A percentile compares a stretch with the other conserved stretches of the same genome.
phyloP scores from a whole-genome alignment of 2,888 invertebrate species.

The Conchocele bisecta region DNA sequence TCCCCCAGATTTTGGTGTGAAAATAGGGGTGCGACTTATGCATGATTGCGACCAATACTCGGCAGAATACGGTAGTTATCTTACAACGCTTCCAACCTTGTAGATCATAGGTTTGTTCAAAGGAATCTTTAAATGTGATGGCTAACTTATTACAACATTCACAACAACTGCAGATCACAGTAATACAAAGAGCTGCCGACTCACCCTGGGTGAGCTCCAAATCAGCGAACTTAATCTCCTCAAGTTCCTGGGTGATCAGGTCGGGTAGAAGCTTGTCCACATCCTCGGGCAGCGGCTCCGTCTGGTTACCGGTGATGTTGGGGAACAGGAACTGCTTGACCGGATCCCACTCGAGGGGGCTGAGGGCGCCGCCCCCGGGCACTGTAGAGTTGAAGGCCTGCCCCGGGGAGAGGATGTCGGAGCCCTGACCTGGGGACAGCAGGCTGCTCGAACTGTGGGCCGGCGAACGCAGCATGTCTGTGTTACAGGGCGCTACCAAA shows the following conservation, averaged over 20 bases:
- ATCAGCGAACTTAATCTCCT: slow-evolving; percentile 61
- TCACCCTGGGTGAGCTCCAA: slow-evolving; percentile 65
- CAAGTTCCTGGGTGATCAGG: slow-evolving; percentile 66
- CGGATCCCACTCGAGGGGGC: slow-evolving; percentile 64
- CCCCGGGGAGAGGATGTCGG: slow-evolving; percentile 47
- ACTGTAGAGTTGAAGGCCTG: slow-evolving; percentile 64
- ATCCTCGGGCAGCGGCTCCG: slow-evolving; percentile 47
- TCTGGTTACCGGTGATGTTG: slow-evolving; percentile 59
- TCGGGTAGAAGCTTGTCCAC: slow-evolving; percentile 64
- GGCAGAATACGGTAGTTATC: too few relatives aligned
- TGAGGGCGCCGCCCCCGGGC: slow-evolving; percentile 45
- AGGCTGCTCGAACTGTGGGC: slow-evolving; percentile 48
- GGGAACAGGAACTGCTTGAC: slow-evolving; percentile 64
- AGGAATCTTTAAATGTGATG: too few relatives aligned
- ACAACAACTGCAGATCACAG: neutral
- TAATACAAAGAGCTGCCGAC: neutral
- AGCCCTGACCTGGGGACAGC: slow-evolving; percentile 44
- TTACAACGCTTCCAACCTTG: too few relatives aligned
- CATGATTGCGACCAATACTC: too few relatives aligned
- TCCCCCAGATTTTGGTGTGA: too few relatives aligned
- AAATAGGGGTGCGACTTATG: too few relatives aligned
- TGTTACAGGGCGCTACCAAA: slow-evolving; percentile 35
- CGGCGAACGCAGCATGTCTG: slow-evolving; percentile 32
- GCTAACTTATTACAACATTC: too few relatives aligned
- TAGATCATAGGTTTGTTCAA: too few relatives aligned